Evolutionary conservation across 2,888 invertebrate genomes (phyloP), one percentile per base, ranked within the genome.

Genomic region (Andrena trimmerana): DNA sequence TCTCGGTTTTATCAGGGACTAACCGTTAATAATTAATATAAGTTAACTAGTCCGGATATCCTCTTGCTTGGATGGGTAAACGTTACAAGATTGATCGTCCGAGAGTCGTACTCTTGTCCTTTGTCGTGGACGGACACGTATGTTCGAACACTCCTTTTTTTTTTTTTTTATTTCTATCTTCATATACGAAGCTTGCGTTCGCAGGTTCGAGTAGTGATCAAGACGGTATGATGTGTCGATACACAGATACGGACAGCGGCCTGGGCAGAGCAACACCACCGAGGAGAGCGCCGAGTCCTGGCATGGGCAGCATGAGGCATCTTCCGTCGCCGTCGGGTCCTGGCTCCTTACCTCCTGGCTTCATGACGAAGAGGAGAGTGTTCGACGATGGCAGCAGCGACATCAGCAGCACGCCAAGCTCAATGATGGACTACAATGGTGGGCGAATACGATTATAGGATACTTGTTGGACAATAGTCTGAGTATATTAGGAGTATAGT

Each of bases 351-450:
- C 96, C 96, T 90, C 97, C 97, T 89, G 97, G 96, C 93, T 96
- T 96, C 94, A 97, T 96, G 96, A 96, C 96, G 92, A 97, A 96
- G 95, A 94, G 96, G 78, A 95, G 95, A 90, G 95, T 96, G 89
- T 97, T 96, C 92, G 97, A 97, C 93, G 97, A 97, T 93, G 96
- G 96, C 87, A 96, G 97, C 92, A 98, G 98, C 94, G 98, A 98
- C 95, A 97, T 97, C 92, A 97, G 97, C 92, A 97, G 97, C 91
- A 97, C 97, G 85, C 96, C 97, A 91, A 97, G 97, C 94, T 97
- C 97, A 92, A 97, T 97, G 96, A 97, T 97, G 97, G 97, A 97
- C 94, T 97, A 97, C 94, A 97, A 96, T 92, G 97, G 97, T 97
- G 94, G 95, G 95, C 93, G 57, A 29, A 62, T 20, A 31, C 20